Evolutionary conservation across 2,113 vertebrate species (phyloP), one percentile per base, ranked within the genome.

Genomic region (Melanerpes aurifrons): DNA sequence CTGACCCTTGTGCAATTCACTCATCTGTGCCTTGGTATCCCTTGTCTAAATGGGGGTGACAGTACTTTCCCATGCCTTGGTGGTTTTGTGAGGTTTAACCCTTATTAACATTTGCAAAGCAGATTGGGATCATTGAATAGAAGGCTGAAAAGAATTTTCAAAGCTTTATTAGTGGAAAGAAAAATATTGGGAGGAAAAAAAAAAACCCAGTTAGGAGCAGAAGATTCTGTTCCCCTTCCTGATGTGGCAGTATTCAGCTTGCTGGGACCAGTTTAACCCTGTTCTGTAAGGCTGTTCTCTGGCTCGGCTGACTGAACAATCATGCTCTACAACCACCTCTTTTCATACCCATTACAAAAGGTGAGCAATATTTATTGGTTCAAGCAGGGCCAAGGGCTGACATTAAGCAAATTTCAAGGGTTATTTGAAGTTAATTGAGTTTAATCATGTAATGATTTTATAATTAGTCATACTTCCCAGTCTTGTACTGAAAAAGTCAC

Each of bases 341-440:
- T 86, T 59, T 81, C 87, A 76, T 22, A 91, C 73, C 89, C 92
- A 76, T 96, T 95, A 86, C 94, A 86, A 92, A 96, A 97, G 93
- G 85, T 95, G 84, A 97, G 92, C 87, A 87, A 91, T 84, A 94
- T 93, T 93, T 95, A 95, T 93, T 96, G 93, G 95, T 95, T 93
- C 94, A 93, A 95, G 88, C 80, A 77, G 88, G 97, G 97, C 96
- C 95, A 95, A 92, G 86, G 96, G 97, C 95, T 95, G 96, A 95
- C 96, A 97, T 97, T 96, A 98, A 97, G 96, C 93, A 97, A 96
- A 97, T 97, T 97, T 96, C 97, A 96, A 97, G 97, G 97, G 96
- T 97, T 97, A 97, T 95, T 94, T 90, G 93, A 97, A 98, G 97
- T 97, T 98, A 98, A 98, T 97, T 97, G 97, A 97, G 95, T 97